phyloP scores from a whole-genome alignment of 1,140 invertebrate species.

The Dendroctonus valens region DNA sequence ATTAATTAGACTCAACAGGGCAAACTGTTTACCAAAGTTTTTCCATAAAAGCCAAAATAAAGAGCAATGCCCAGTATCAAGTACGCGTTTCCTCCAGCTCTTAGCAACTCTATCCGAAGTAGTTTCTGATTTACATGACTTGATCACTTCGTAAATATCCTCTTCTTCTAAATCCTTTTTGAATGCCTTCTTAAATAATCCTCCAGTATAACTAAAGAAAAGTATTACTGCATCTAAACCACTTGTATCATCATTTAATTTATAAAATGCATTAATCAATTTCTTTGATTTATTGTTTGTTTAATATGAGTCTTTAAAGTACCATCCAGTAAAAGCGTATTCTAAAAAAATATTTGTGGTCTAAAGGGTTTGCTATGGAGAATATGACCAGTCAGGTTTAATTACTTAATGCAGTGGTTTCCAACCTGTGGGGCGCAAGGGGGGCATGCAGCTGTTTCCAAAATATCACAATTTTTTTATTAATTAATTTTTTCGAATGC shows the following conservation, averaged over 20 bases:
- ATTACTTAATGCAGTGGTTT: too few species aligned
- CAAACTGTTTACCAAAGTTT: slow-evolving; percentile 35
- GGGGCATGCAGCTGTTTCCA: too few species aligned
- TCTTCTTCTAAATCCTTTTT: slow-evolving; percentile 40
- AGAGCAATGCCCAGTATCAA: slow-evolving; percentile 23
- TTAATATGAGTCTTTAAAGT: background rate
- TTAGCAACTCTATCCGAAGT: slow-evolving; percentile 38
- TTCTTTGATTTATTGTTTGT: background rate
- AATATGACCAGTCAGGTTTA: too few species aligned
- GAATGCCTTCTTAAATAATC: slow-evolving; percentile 36
- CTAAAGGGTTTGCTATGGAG: too few species aligned
- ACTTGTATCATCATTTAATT: too few species aligned
- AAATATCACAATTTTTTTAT: too few species aligned
- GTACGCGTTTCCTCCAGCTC: slow-evolving; percentile 26
- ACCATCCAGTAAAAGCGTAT: background rate
- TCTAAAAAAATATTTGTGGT: too few species aligned
- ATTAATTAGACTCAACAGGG: slow-evolving; percentile 28
- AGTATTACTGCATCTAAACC: background rate
- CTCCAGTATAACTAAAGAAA: slow-evolving; percentile 34
- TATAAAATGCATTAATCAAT: background rate
- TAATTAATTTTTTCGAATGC: too few species aligned
- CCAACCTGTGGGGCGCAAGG: too few species aligned
- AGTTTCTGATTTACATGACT: slow-evolving; percentile 33
- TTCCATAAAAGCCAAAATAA: slow-evolving; percentile 29
- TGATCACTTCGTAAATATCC: slow-evolving; percentile 40